Percentiles rank a stretch among this genome's conserved stretches.
Evolutionary conservation across 2,113 vertebrate species (phyloP).

Genomic region (Bothrops jararaca): DNA sequence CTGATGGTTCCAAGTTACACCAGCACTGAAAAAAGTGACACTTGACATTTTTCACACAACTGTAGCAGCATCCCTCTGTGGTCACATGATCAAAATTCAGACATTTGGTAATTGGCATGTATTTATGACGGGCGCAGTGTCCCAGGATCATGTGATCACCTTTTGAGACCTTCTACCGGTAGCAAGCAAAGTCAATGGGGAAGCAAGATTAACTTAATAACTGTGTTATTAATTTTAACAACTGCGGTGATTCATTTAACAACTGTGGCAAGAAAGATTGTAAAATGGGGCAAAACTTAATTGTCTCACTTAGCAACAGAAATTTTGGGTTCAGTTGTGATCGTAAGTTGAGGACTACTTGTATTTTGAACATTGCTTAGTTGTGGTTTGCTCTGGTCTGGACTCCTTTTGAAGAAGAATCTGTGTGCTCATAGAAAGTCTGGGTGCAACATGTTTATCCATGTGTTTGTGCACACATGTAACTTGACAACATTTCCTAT

Average conservation of each 20-base stretch:
- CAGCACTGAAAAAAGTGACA: neutral
- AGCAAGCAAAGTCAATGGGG: neutral
- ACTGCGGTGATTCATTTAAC: neutral
- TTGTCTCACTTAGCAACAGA: neutral
- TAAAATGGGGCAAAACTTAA: neutral
- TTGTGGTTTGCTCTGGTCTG: neutral
- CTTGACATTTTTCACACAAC: neutral
- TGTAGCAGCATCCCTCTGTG: neutral
- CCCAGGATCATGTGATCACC: neutral
- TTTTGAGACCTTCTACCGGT: fast-evolving
- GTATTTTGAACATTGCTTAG: neutral
- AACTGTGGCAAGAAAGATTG: neutral
- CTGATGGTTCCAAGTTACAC: neutral
- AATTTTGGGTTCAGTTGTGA: neutral
- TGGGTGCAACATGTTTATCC: neutral
- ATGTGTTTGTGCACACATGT: neutral
- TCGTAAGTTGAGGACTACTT: neutral
- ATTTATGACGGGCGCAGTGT: neutral
- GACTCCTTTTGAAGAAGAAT: neutral
- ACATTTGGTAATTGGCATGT: neutral
- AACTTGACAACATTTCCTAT: neutral
- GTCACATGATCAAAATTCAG: neutral
- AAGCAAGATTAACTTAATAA: neutral
- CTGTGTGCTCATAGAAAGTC: neutral
- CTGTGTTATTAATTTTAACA: neutral